Evolutionary conservation across 2,113 vertebrate species (phyloP), one percentile per base, ranked within the genome.

Genomic region (Progne subis): DNA sequence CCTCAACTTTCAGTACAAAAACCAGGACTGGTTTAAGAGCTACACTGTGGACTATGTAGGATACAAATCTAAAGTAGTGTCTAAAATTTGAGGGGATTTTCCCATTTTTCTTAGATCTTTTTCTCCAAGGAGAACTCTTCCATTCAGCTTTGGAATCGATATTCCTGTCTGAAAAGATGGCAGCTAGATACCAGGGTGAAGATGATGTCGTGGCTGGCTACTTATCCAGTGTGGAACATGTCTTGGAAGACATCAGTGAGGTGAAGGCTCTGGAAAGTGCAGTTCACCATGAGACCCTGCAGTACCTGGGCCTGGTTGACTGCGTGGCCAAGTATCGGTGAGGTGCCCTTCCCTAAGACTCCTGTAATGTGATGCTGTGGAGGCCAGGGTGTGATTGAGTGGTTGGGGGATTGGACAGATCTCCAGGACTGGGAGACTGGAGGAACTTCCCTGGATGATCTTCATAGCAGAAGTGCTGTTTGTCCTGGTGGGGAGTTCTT

Each of bases 311-410:
- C 57, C 94, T 99, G 83, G 97, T 99, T 11, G 99, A 99, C 92
- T 99, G 99, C 11, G 98, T 99, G 44, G 99, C 99, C 61, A 96
- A 98, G 37, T 99, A 99, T 97, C 98, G 98, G 99, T 99, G 96
- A 98, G 97, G 50, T 93, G 44, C 72, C 53, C 32, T 79, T 76
- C 61, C 50, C 32, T 71, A 5, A 55, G 71, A 43, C 44, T 31
- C 29, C 37, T 18, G 72, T 9, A 3, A 8, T 37, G 50, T 10
- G 59, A 9, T 47, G 18, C 41, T 1, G 0, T 44, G 65, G 60
- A 29, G 19, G 12, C 31, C 5, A 4, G 34, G 14, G 3, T 46
- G 26, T 44, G 39, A 26, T 8, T 31, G 57, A 68, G 32, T 28
- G 69, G 2, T 0, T 31, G 43, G 14, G 23, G 24, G 6, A 79